Conservation (phyloP, 30 jellyfish, hydroid and myxozoan genomes). For the Cassiopea xamachana region DNA sequence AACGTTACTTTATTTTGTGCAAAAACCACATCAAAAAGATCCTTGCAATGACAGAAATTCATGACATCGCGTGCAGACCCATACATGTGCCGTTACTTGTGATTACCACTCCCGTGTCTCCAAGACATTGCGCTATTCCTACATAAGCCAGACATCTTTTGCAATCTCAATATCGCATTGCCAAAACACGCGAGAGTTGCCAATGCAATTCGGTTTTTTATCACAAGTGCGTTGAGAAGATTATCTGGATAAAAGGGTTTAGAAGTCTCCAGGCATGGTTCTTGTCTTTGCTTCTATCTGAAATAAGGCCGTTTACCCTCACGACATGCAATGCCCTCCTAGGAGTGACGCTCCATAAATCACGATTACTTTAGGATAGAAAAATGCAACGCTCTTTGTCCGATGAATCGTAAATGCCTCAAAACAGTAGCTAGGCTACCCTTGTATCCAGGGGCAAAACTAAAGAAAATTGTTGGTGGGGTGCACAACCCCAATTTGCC, state of each 20-base stretch:
- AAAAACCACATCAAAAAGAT: not conserved
- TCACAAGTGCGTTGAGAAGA: not conserved
- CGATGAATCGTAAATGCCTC: no score
- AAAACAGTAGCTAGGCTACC: no score
- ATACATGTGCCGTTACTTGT: not conserved
- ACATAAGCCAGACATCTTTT: not conserved
- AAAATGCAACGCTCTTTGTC: no score
- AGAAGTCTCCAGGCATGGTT: conserved; percentile 1
- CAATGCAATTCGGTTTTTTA: not conserved
- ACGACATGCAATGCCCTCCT: not conserved
- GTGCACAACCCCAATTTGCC: no score
- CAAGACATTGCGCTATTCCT: not conserved
- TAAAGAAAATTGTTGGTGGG: no score
- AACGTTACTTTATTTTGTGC: not conserved
- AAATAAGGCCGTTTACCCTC: not conserved
- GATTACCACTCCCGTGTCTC: not conserved
- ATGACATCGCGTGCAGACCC: not conserved
- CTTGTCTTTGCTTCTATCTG: not conserved
- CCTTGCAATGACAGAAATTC: not conserved
- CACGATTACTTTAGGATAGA: no score
- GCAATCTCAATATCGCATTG: not conserved
- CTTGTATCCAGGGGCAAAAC: no score
- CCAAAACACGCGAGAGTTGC: not conserved
- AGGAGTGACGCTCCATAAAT: no score
- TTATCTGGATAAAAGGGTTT: not conserved